phyloP scores from a whole-genome alignment of 2,113 vertebrate species.

The Corvus hawaiiensis region DNA sequence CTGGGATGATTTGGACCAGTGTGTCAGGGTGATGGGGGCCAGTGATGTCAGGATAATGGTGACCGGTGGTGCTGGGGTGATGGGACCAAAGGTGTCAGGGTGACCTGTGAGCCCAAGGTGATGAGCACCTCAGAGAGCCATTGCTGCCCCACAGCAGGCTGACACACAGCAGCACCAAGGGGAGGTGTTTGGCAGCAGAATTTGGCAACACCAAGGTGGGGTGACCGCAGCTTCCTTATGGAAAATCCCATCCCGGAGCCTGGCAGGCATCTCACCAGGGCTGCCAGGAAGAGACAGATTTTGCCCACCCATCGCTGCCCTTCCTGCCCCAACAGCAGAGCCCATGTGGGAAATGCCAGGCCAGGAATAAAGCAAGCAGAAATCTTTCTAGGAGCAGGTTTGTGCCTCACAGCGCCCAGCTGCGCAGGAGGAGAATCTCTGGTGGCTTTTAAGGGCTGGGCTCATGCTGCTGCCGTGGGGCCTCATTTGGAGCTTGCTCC shows the following conservation, averaged over 20 bases:
- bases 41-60: background rate
- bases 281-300: background rate
- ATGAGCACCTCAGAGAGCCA: background rate
- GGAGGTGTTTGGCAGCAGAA: background rate
- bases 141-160: background rate
- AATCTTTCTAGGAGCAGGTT: background rate
- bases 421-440: background rate
- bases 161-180: background rate
- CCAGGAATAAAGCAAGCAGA: background rate
- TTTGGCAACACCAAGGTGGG: background rate
- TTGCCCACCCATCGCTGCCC: accelerated
- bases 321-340: background rate
- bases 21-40: background rate
- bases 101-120: background rate
- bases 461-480: background rate
- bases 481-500: background rate
- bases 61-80: background rate
- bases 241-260: background rate
- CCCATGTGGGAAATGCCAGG: background rate
- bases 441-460: background rate
- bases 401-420: accelerated
- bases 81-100: background rate
- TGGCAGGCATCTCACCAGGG: background rate
- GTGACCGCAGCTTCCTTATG: background rate
- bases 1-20: background rate